Evolutionary conservation across 2,113 vertebrate genomes (phyloP).

Genomic region (Coreoperca whiteheadi): DNA sequence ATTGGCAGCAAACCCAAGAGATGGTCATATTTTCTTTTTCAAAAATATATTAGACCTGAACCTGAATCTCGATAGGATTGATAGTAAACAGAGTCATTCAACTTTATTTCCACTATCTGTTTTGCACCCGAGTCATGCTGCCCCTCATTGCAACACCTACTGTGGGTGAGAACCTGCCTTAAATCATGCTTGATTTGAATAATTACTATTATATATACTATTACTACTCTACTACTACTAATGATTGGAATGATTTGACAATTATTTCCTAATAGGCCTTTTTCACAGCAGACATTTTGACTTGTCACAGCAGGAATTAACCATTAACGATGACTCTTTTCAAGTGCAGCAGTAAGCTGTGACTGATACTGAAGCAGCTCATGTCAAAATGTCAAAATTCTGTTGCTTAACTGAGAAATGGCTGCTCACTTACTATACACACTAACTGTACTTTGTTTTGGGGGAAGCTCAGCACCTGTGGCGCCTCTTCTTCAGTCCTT

Average conservation of each 20-base stretch:
- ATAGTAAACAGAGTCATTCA: neutral
- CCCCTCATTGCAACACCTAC: neutral
- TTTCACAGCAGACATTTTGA: neutral
- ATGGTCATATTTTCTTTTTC: neutral
- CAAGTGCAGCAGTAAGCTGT: neutral
- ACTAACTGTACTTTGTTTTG: conserved; percentile 6
- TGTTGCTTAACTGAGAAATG: neutral
- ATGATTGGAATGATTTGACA: neutral
- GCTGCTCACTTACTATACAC: neutral
- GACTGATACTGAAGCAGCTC: neutral
- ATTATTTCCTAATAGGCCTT: neutral
- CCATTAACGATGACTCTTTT: neutral
- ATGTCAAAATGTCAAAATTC: neutral
- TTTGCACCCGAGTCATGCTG: neutral
- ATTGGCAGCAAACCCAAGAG: neutral
- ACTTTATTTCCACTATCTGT: neutral
- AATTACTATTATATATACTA: conserved; percentile 1
- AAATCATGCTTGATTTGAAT: neutral
- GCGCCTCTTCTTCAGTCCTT: neutral
- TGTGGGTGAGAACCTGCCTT: neutral
- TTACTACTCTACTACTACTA: too few relatives aligned
- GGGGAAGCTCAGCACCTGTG: neutral
- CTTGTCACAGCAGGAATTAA: neutral
- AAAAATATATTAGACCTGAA: neutral
- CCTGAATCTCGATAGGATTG: neutral